Conservation (phyloP, 1,140 invertebrate species). For the Ylistrum balloti region DNA sequence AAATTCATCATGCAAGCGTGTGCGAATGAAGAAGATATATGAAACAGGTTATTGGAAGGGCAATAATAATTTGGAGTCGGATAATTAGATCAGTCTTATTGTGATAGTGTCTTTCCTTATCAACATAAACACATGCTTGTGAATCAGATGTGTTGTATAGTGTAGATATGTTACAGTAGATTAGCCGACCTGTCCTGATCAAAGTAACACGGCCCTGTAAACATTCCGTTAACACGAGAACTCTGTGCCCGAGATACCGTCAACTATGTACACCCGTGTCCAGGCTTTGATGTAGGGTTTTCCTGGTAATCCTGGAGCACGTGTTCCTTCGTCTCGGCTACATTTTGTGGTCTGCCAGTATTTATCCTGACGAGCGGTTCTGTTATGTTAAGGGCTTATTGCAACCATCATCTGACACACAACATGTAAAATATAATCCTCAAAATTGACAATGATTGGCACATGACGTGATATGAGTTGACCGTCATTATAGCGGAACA, state of each 20-base stretch:
- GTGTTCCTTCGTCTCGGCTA: neutral
- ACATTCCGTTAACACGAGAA: conserved; percentile 6
- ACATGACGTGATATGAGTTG: conserved; percentile 33
- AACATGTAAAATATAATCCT: conserved; percentile 32
- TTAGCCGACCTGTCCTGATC: neutral
- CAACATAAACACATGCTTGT: neutral
- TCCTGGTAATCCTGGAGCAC: neutral
- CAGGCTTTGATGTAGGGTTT: conserved; percentile 23
- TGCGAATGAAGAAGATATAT: too few species aligned
- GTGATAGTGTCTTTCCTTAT: neutral
- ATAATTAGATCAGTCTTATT: neutral
- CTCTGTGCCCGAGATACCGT: neutral
- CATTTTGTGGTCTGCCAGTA: neutral
- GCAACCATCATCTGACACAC: conserved; percentile 5
- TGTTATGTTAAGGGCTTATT: conserved; percentile 7
- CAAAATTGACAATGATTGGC: conserved; percentile 38
- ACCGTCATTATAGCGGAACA: conserved; percentile 37
- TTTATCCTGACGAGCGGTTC: neutral
- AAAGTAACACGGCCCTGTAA: neutral
- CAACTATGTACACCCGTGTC: neutral
- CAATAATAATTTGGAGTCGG: neutral
- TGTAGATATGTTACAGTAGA: neutral
- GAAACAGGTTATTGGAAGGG: too few species aligned
- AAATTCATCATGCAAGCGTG: too few species aligned
- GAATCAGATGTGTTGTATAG: conserved; percentile 24